Base-by-base conservation (phyloP, 2,113 vertebrate species). In the Benitochromis conjunctus region DNA sequence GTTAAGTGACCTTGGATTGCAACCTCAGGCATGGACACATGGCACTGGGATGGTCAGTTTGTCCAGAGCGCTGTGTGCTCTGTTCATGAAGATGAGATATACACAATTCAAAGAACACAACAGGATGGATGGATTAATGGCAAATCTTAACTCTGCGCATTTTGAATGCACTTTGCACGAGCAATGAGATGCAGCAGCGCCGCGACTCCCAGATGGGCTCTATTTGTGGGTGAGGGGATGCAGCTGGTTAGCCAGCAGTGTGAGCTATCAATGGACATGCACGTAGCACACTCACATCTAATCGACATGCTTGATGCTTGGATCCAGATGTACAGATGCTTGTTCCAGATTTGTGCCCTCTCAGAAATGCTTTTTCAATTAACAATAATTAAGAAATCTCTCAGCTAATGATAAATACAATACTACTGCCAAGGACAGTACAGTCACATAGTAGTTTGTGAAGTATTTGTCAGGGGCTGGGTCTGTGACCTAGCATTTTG, bases 1-100 rank as follows among this genome's bases (percentile, higher is more conserved):
- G 76, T 85, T 55, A 74, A 76, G 76, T 82, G 85, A 93, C 94
- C 94, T 92, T 92, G 89, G 60, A 88, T 84, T 69, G 21, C 71
- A 55, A 81, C 91, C 74, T 10, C 81, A 26, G 86, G 89, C 85
- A 8, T 21, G 2, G 26, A 88, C 84, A 84, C 89, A 91, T 85
- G 80, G 83, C 51, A 36, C 55, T 85, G 58, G 82, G 53, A 24
- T 77, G 86, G 84, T 36, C 31, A 41, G 64, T 54, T 84, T 56
- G 64, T 86, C 81, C 64, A 31, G 12, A 86, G 82, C 7, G 29
- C 48, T 38, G 55, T 83, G 36, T 26, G 43, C 83, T 86, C 54
- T n/a, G 26, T 60, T 60, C n/a, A 56, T 77, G 74, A 66, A 91
- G 86, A 79, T 90, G 89, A 62, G 85, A 36, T 62, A 66, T 55